Percentiles rank a stretch among this genome's conserved stretches.
phyloP scores from a whole-genome alignment of 2,888 invertebrate species.

The Spilosoma lubricipeda region DNA sequence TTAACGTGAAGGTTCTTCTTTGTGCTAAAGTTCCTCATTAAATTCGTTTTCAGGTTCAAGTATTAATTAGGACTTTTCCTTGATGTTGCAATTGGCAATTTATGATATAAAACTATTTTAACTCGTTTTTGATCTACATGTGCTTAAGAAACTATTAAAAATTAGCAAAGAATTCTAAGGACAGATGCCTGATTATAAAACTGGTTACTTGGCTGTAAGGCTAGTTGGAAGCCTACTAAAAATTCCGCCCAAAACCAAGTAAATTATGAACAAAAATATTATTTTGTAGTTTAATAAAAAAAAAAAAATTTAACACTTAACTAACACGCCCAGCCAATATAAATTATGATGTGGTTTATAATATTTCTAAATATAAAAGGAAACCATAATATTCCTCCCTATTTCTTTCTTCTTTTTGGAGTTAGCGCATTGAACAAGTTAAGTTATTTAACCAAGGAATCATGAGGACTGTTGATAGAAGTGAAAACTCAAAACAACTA shows the following conservation, averaged over 20 bases:
- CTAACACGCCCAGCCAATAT: too few relatives aligned
- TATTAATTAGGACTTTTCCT: background rate
- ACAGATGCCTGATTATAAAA: background rate
- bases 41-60: background rate
- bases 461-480: too few relatives aligned
- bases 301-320: background rate
- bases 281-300: background rate
- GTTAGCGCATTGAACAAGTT: background rate
- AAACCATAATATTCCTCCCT: too few relatives aligned
- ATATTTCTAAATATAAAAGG: too few relatives aligned
- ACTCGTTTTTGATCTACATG: background rate
- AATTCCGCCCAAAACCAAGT: too few relatives aligned
- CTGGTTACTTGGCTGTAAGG: too few relatives aligned
- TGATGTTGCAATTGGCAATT: background rate
- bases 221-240: too few relatives aligned
- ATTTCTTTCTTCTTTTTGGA: background rate
- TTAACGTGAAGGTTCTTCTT: background rate
- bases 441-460: too few relatives aligned
- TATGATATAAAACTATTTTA: background rate
- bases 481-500: too few relatives aligned
- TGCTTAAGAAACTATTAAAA: background rate
- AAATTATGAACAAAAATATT: background rate
- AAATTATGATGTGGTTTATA: too few relatives aligned
- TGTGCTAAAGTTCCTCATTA: background rate
- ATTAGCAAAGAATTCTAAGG: background rate